Percentiles rank a stretch among this genome's conserved stretches.
Evolutionary conservation across 2,797 vertebrate species (phyloP).

Genomic region (Acanthis flammea): DNA sequence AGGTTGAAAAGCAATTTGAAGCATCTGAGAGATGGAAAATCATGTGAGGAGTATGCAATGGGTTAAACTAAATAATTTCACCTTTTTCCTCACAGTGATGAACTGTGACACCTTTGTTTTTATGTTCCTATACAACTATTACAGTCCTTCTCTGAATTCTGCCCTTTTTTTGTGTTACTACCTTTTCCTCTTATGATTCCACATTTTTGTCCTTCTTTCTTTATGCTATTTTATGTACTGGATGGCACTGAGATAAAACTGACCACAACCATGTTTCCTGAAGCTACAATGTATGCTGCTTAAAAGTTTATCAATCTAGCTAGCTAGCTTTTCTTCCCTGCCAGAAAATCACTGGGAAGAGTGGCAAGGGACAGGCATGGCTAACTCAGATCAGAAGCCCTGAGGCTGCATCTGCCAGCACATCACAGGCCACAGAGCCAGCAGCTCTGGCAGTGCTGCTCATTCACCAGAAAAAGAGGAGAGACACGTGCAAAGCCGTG

Average conservation of each 20-base stretch:
- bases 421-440: background rate
- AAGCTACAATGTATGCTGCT: background rate
- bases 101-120: background rate
- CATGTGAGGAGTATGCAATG: background rate
- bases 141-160: background rate
- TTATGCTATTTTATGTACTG: background rate
- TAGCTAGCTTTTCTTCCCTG: background rate
- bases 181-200: background rate
- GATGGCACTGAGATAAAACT: background rate
- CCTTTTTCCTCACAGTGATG: background rate
- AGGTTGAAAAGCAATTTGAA: background rate
- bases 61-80: background rate
- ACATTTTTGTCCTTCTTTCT: background rate
- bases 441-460: rapidly evolving
- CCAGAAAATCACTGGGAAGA: background rate
- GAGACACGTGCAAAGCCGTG: rapidly evolving
- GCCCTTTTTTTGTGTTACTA: background rate
- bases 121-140: background rate
- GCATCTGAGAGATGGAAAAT: background rate
- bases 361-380: rapidly evolving
- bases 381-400: background rate
- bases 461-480: background rate
- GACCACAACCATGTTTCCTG: background rate
- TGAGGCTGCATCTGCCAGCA: background rate
- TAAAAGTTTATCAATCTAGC: background rate